These are phyloP conservation scores for Trichoplusia ni DNA, from an alignment of 1,140 invertebrate genomes.

Conservation along the genomic window DNA sequence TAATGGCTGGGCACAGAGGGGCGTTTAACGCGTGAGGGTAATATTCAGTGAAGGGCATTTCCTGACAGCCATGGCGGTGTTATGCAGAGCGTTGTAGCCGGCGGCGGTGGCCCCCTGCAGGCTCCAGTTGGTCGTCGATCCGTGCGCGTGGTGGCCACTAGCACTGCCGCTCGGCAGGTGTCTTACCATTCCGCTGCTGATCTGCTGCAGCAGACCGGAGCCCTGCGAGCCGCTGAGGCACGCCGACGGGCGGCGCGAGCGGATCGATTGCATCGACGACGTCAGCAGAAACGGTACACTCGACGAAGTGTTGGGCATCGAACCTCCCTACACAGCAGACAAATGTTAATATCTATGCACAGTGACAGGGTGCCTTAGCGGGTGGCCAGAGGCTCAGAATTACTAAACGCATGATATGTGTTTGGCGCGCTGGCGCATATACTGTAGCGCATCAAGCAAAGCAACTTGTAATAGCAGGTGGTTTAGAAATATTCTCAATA, in stretches of 20 bases:
- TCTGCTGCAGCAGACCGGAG: constrained; percentile 89
- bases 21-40: constrained; percentile 79
- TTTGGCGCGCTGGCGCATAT: too few relatives aligned
- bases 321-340: constrained; percentile 85
- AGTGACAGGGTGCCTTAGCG: neutral
- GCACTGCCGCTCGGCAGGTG: constrained; percentile 76
- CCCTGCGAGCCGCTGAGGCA: constrained; percentile 85
- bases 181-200: constrained; percentile 87
- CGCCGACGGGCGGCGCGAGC: constrained; percentile 88
- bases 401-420: too few relatives aligned
- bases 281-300: constrained; percentile 92
- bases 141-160: constrained; percentile 79
- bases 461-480: too few relatives aligned
- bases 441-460: too few relatives aligned
- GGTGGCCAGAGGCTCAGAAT: too few relatives aligned
- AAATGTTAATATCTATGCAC: constrained; percentile 23
- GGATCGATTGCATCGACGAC: constrained; percentile 91
- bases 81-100: constrained; percentile 65
- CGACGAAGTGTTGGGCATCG: constrained; percentile 93
- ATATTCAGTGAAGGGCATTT: constrained; percentile 88
- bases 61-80: constrained; percentile 87
- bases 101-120: constrained; percentile 85
- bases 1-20: neutral
- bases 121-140: constrained; percentile 82
- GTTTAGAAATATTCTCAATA: too few relatives aligned